Evolutionary conservation across 2,113 vertebrate genomes (phyloP), one percentile per base, ranked within the genome.

Genomic region (Poecile atricapillus): DNA sequence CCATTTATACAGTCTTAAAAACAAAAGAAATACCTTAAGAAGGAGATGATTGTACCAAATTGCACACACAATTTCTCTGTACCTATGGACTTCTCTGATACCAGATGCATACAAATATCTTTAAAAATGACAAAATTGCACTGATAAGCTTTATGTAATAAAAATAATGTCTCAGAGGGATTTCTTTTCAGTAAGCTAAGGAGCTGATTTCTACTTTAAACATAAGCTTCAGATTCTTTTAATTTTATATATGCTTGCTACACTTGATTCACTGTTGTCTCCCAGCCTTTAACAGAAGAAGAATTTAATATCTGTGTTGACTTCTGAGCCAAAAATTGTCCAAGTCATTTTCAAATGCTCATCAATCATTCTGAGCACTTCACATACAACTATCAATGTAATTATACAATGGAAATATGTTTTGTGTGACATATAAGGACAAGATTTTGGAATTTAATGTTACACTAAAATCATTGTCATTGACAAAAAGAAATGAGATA

Each of bases 161-260:
- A 68, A 68, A 80, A 59, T 9, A 87, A 58, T 4, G 0, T 30
- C 49, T 56, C 0, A 1, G 19, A 28, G 5, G 2, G 1, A 0
- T 4, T 30, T 70, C 24, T 43, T 35, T 11, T 21, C 13, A 30
- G 5, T 37, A 44, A 59, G 5, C 2, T 10, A 88, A 53, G 17
- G 16, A 41, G 3, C 33, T 83, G 35, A 53, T 67, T 85, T 63
- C 13, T 82, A 8, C 75, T 88, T 86, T 31, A 59, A 75, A 41
- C 2, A 35, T 28, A 58, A 3, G 5, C 4, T 59, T 63, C 15
- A 79, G 3, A 37, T 67, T 67, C 15, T 74, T 80, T 55, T 39
- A 46, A 41, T 11, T 75, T 68, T 68, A 59, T 41, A 27, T 49
- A 31, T 31, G 1, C 4, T 18, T 55, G 1, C 1, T 46, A 5